phyloP scores from a whole-genome alignment of 37 sponge, comb jelly and placozoan species.

The Ephydatia muelleri region DNA sequence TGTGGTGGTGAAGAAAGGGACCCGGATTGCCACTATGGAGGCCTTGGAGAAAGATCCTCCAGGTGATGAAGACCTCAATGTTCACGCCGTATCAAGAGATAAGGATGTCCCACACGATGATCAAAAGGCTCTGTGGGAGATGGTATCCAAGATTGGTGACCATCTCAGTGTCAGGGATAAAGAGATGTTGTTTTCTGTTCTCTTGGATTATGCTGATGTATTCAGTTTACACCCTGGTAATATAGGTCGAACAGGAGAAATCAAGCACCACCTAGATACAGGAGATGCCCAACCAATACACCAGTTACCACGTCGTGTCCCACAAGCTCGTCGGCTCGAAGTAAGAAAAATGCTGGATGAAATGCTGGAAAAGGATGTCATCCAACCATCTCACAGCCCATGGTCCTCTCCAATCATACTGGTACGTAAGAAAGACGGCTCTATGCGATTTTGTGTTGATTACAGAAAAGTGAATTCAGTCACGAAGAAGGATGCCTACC shows the following conservation, averaged over 20 bases:
- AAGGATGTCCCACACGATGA: neutral
- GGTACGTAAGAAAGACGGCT: slow-evolving; percentile 21
- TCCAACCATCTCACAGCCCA: slow-evolving; percentile 17
- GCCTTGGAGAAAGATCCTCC: neutral
- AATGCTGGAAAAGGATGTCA: slow-evolving; percentile 26
- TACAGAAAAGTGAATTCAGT: slow-evolving; percentile 30
- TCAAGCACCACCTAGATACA: slow-evolving; percentile 46
- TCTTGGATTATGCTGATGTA: slow-evolving; percentile 8
- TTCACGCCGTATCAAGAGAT: neutral
- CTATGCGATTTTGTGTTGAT: slow-evolving; percentile 29
- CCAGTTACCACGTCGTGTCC: slow-evolving; percentile 48
- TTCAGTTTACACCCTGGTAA: slow-evolving; percentile 10
- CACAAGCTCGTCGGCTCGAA: slow-evolving; percentile 17
- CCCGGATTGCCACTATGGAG: slow-evolving; percentile 16
- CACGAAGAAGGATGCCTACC: slow-evolving; percentile 41
- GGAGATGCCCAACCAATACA: slow-evolving; percentile 51
- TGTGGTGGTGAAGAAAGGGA: slow-evolving; percentile 4
- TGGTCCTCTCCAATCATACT: slow-evolving; percentile 37
- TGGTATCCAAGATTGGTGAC: neutral
- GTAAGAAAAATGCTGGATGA: slow-evolving; percentile 34
- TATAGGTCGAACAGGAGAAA: slow-evolving; percentile 6
- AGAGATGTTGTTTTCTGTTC: neutral
- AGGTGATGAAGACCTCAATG: neutral
- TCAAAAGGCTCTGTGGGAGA: slow-evolving; percentile 1
- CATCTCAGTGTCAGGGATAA: neutral